Percentiles rank a stretch among this genome's conserved stretches.
phyloP scores from a whole-genome alignment of 2,888 invertebrate genomes.

The Lypha dubia region DNA sequence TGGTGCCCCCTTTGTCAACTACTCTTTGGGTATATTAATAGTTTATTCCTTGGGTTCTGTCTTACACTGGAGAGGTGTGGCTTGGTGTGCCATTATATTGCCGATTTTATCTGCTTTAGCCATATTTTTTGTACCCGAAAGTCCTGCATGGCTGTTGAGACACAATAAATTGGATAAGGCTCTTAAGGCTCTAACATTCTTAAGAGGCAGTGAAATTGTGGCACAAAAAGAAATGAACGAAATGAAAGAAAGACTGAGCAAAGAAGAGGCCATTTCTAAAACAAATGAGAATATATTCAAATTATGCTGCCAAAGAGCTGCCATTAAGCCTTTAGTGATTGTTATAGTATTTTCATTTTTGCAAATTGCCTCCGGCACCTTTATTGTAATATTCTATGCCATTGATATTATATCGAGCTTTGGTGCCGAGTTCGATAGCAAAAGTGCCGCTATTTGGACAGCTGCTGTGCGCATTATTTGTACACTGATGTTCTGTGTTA shows the following conservation, averaged over 20 bases:
- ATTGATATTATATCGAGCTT: conserved; percentile 88
- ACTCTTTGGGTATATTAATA: conserved; percentile 89
- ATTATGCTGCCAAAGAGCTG: conserved; percentile 85
- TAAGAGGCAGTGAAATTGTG: conserved; percentile 86
- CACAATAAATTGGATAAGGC: conserved; percentile 85
- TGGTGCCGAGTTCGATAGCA: conserved; percentile 84
- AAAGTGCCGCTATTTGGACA: conserved; percentile 88
- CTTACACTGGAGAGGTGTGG: conserved; percentile 89
- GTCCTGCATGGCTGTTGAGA: conserved; percentile 89
- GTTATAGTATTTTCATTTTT: conserved; percentile 89
- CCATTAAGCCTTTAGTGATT: conserved; percentile 89
- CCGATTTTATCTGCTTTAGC: conserved; percentile 86
- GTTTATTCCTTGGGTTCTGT: conserved; percentile 89
- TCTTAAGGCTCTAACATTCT: conserved; percentile 85
- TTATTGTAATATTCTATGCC: conserved; percentile 91
- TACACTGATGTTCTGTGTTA: conserved; percentile 87
- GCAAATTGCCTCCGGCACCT: conserved; percentile 90
- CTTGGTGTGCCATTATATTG: conserved; percentile 86
- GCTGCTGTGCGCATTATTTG: conserved; percentile 87
- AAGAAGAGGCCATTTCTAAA: conserved; percentile 83
- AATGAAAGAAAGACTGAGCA: conserved; percentile 85
- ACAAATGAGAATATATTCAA: conserved; percentile 84
- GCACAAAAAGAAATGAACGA: conserved; percentile 87
- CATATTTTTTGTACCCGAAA: conserved; percentile 88
- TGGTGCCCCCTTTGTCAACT: conserved; percentile 89